Evolutionary conservation across 2,113 vertebrate genomes (phyloP).

Genomic region (Phoxinus phoxinus): DNA sequence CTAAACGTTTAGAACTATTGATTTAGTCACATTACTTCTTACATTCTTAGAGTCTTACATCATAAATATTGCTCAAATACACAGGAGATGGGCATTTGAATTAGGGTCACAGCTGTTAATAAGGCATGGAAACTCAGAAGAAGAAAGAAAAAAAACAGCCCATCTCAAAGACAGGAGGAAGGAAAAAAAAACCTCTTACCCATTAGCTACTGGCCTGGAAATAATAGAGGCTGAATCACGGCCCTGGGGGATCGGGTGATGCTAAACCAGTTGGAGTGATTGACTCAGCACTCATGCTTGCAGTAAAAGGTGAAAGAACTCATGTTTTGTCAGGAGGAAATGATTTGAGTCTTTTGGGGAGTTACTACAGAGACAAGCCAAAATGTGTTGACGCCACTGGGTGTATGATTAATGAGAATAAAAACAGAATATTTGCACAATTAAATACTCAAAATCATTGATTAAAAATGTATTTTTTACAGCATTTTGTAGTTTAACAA

Average conservation of each 20-base stretch:
- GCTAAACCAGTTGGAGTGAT: conserved; percentile 40
- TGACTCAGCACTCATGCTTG: conserved; percentile 15
- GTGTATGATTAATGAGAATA: neutral
- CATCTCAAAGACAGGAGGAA: conserved; percentile 27
- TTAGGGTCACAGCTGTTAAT: conserved; percentile 1
- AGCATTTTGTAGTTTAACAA: neutral
- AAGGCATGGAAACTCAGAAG: neutral
- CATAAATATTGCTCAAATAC: neutral
- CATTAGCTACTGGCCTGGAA: conserved; percentile 56
- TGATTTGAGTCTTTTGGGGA: neutral
- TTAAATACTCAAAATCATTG: neutral
- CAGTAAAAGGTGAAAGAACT: conserved; percentile 11
- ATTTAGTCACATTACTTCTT: neutral
- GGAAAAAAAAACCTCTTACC: conserved; percentile 26
- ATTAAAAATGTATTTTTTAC: neutral
- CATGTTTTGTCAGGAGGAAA: neutral
- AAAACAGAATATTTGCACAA: neutral
- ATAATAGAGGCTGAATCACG: conserved; percentile 41
- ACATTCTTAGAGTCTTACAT: neutral
- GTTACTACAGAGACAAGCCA: neutral
- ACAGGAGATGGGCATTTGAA: neutral
- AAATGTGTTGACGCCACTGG: neutral
- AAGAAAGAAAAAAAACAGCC: conserved; percentile 2
- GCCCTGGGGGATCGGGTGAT: conserved; percentile 12
- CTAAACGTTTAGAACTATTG: neutral